These are phyloP conservation scores for Oikopleura dioica DNA, from an alignment of 23 tunicate species.

Conservation along the genomic window DNA sequence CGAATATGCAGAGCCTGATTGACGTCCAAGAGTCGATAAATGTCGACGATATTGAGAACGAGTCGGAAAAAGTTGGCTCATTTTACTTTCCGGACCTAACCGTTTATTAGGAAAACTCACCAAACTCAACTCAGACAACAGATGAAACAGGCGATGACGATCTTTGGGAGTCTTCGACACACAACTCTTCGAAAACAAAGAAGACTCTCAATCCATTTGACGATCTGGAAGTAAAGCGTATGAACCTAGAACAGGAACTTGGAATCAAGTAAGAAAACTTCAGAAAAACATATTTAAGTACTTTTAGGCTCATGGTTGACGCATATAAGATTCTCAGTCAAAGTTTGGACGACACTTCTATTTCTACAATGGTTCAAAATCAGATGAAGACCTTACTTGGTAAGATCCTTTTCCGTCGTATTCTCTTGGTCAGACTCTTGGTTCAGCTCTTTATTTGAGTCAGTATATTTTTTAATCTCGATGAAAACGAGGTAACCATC, in stretches of 20 bases:
- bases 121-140: too few relatives aligned
- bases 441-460: too few relatives aligned
- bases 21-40: neutral
- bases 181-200: neutral
- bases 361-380: neutral
- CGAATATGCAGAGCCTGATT: neutral
- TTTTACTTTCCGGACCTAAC: neutral
- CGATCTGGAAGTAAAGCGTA: neutral
- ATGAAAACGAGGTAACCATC: too few relatives aligned
- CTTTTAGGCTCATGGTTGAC: neutral
- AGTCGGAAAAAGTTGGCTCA: neutral
- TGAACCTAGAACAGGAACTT: neutral
- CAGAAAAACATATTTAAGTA: neutral
- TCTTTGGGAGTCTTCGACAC: neutral
- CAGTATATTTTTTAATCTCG: too few relatives aligned
- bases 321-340: neutral
- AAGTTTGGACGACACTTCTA: neutral
- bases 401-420: too few relatives aligned
- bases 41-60: neutral
- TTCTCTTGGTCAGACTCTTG: too few relatives aligned
- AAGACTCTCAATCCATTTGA: neutral
- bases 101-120: too few relatives aligned
- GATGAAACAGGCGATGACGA: neutral
- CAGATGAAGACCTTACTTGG: neutral
- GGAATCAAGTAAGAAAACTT: neutral